phyloP scores from a whole-genome alignment of 2,113 vertebrate genomes.

The Alethe diademata region DNA sequence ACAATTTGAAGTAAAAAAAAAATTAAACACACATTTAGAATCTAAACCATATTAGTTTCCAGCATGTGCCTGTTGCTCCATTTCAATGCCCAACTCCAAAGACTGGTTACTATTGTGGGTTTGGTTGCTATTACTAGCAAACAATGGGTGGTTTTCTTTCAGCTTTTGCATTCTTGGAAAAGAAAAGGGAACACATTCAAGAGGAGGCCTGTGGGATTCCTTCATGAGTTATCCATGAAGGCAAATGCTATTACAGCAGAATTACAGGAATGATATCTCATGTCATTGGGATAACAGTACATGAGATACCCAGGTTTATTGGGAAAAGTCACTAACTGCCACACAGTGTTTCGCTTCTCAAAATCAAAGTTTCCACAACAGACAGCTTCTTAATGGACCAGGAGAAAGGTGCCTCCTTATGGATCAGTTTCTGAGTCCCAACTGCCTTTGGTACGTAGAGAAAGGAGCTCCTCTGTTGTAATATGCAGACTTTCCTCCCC shows the following conservation, averaged over 20 bases:
- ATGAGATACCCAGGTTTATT: neutral
- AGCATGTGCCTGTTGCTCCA: neutral
- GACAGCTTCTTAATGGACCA: neutral
- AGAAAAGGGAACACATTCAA: neutral
- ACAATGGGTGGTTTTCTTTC: neutral
- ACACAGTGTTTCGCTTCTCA: neutral
- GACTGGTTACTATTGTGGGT: constrained; percentile 38
- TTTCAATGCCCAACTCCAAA: constrained; percentile 1
- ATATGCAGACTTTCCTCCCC: neutral
- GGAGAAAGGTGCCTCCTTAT: neutral
- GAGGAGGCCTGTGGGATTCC: neutral
- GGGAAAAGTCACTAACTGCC: neutral
- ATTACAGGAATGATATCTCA: neutral
- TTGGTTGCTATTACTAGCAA: constrained; percentile 26
- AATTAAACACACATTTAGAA: neutral
- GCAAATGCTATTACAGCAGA: neutral
- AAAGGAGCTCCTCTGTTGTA: neutral
- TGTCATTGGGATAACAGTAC: neutral
- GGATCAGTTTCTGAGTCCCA: neutral
- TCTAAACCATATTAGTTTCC: constrained; percentile 13
- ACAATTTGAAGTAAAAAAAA: neutral
- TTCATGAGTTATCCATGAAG: neutral
- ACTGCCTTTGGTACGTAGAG: neutral
- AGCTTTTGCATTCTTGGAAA: neutral
- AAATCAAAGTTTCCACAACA: neutral